A percentile compares a stretch with the other conserved stretches of the same genome.
Conservation (phyloP, 2,797 vertebrate species). For the Anisognathus igniventris region DNA sequence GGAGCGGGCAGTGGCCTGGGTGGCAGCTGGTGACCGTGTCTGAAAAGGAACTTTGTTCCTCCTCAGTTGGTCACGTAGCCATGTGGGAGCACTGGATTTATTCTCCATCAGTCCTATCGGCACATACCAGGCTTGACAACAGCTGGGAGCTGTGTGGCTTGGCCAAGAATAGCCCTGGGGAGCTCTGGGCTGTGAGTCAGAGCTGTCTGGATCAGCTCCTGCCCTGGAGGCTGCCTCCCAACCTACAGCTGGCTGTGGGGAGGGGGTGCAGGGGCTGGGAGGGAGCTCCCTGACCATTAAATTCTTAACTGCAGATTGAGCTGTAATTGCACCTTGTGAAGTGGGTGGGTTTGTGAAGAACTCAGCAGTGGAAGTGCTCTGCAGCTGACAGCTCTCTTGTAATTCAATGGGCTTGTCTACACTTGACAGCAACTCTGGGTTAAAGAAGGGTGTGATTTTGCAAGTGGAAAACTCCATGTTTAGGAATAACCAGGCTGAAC, state of each 20-base stretch:
- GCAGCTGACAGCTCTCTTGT: background rate
- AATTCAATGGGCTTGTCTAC: conserved; percentile 17
- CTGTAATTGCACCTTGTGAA: background rate
- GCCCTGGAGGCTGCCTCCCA: background rate
- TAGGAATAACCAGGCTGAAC: conserved; percentile 27
- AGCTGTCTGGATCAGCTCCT: conserved; percentile 7
- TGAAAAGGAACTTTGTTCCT: conserved; percentile 48
- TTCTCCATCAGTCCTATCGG: conserved; percentile 15
- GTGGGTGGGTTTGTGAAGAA: background rate
- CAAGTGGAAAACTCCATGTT: conserved; percentile 38
- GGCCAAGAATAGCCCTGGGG: conserved; percentile 49
- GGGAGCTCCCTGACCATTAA: background rate
- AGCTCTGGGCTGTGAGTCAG: conserved; percentile 6
- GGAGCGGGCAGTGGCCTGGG: background rate
- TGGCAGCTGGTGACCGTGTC: background rate
- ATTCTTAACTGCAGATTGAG: background rate
- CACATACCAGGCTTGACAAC: conserved; percentile 37
- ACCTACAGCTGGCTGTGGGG: background rate
- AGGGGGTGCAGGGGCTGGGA: background rate
- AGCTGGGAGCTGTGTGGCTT: conserved; percentile 48
- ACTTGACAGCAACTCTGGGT: conserved; percentile 28
- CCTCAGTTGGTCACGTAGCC: conserved; percentile 27
- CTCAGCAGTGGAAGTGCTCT: background rate
- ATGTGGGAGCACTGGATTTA: conserved; percentile 18
- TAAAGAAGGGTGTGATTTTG: conserved; percentile 31